Evolutionary conservation across 2,888 invertebrate species (phyloP), one percentile per base, ranked within the genome.

Genomic region (Caenorhabditis becei): DNA sequence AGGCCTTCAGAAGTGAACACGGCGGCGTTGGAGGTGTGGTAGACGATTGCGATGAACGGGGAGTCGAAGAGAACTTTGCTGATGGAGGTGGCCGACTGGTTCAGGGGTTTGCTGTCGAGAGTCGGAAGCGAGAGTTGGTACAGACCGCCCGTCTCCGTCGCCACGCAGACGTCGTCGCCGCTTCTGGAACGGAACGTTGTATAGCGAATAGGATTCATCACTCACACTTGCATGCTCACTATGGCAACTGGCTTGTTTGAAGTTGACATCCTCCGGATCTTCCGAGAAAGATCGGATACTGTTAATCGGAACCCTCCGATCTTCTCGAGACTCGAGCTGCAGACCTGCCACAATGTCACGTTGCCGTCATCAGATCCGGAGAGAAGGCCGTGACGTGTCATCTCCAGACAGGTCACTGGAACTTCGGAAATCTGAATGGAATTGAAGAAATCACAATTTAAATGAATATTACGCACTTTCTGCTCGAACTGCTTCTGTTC

Each of bases 91-190:
- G 81, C 71, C 10, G 71, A 32, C n/a, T 65, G 65, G 14, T 20
- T 54, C 8, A 83, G 20, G 1, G 77, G 58, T 69, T 58, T 72
- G 5, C 37, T 44, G 26, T 67, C 58, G 26, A 83, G 20, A 11
- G 66, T 53, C 14, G 83, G 83, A 0, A 83, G 72, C 0, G 20
- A 41, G 14, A 69, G 1, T 0, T 66, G 18, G 37, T 78, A 83
- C 16, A 80, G 32, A 61, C 83, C 83, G 18, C 80, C 80, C 7
- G 83, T 83, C 53, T 80, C 80, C 10, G 74, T 77, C 0, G 77
- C 74, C 41, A 78, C 62, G 26, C 75, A 78, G 11, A 18, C 24
- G 47, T 81, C 78, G 26, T 67, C 63, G 4, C 62, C 74, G 47
- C 32, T 54, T 63, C 82, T 79, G 67, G 23, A 80, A 32, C 7